Percentiles rank a stretch among this genome's conserved stretches.
phyloP scores from a whole-genome alignment of 2,797 vertebrate genomes.

The Hydrocynus forskahlii region DNA sequence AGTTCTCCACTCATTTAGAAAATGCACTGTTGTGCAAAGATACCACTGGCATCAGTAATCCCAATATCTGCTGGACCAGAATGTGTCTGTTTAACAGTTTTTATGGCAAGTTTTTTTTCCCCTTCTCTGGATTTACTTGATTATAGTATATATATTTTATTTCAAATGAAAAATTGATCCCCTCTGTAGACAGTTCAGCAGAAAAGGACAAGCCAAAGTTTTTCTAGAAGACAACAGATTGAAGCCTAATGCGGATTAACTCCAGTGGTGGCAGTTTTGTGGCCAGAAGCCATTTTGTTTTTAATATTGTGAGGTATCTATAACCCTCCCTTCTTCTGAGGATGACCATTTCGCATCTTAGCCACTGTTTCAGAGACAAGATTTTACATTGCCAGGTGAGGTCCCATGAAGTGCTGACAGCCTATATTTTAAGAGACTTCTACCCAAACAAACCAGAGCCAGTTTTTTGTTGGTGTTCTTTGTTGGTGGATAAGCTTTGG shows the following conservation, averaged over 20 bases:
- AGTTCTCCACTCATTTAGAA: constrained; percentile 45
- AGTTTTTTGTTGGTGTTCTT: constrained; percentile 44
- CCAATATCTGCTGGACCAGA: not conserved
- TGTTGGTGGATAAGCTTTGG: constrained; percentile 58
- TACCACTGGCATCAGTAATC: constrained; percentile 13
- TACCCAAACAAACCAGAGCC: constrained; percentile 23
- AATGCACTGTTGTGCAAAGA: constrained; percentile 26
- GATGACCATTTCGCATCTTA: constrained; percentile 22
- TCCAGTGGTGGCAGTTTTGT: not conserved
- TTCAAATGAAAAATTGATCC: not conserved
- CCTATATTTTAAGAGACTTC: constrained; percentile 51
- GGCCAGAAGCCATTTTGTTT: not conserved
- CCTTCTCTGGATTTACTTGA: constrained; percentile 2
- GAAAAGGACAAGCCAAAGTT: too few species aligned
- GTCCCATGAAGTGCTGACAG: constrained; percentile 15
- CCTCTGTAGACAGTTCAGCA: not conserved
- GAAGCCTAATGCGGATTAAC: not conserved
- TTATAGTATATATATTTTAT: not conserved
- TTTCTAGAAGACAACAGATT: not conserved
- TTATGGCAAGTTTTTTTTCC: not conserved
- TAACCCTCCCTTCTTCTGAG: not conserved
- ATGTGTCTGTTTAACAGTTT: not conserved
- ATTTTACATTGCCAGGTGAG: not conserved
- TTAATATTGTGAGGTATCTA: not conserved
- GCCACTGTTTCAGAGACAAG: constrained; percentile 15